Conservation (phyloP, 2,888 invertebrate genomes). For the Asteroscopus sphinx region DNA sequence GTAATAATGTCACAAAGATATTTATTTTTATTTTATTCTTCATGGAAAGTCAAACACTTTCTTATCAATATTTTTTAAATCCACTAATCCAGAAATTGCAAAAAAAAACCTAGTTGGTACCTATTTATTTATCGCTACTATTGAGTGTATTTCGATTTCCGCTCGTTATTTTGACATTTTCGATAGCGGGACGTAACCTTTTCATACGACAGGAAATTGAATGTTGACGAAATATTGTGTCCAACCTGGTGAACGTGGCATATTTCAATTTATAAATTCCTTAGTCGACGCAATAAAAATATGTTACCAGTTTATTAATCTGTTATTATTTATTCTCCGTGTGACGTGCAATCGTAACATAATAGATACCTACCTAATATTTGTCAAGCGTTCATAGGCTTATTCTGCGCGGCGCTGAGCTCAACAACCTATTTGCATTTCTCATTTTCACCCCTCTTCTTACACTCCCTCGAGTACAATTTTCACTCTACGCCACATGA, state of each 20-base stretch:
- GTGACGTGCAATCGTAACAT: slow-evolving; percentile 72
- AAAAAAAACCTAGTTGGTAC: no score
- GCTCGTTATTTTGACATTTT: slow-evolving; percentile 74
- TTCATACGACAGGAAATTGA: slow-evolving; percentile 77
- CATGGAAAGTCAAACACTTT: no score
- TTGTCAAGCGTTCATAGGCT: slow-evolving; percentile 82
- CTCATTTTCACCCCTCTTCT: slow-evolving; percentile 85
- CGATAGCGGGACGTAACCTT: slow-evolving; percentile 68
- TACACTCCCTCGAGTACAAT: slow-evolving; percentile 78
- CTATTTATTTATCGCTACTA: slow-evolving; percentile 33
- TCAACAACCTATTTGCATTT: slow-evolving; percentile 86
- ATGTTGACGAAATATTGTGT: slow-evolving; percentile 73
- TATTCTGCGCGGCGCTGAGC: slow-evolving; percentile 75
- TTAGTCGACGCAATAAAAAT: slow-evolving; percentile 44
- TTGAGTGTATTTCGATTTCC: slow-evolving; percentile 71
- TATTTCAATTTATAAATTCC: slow-evolving; percentile 60
- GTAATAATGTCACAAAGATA: no score
- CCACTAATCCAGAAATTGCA: no score
- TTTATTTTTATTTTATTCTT: no score
- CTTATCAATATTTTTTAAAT: no score
- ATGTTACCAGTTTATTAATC: slow-evolving; percentile 65
- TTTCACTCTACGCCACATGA: slow-evolving; percentile 73
- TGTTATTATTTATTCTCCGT: slow-evolving; percentile 64
- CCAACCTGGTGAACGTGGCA: slow-evolving; percentile 59
- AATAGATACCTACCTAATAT: no score